These are phyloP conservation scores for Hycleus phaleratus DNA, from an alignment of 1,140 invertebrate genomes.

Conservation along the genomic window DNA sequence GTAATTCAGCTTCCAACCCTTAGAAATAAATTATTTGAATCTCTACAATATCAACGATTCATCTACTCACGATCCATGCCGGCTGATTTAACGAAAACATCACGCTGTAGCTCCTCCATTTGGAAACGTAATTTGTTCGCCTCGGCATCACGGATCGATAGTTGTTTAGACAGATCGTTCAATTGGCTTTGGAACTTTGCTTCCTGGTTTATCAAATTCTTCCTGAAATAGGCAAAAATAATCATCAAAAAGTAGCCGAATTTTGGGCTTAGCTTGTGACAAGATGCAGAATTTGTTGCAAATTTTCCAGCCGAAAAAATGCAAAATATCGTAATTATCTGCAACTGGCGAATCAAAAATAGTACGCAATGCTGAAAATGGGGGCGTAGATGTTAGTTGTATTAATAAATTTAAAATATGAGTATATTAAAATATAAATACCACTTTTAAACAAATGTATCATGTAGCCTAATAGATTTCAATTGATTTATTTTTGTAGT, in stretches of 20 bases:
- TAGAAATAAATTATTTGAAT: not conserved
- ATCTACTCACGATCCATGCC: slow-evolving; percentile 49
- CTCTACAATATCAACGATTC: not conserved
- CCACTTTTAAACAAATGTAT: not conserved
- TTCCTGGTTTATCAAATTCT: slow-evolving; percentile 48
- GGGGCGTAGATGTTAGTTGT: no score
- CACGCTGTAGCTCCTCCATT: slow-evolving; percentile 48
- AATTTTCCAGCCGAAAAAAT: no score
- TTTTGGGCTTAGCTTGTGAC: not conserved
- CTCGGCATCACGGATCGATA: slow-evolving; percentile 44
- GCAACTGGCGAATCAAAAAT: no score
- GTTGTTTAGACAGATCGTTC: slow-evolving; percentile 45
- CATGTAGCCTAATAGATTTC: not conserved
- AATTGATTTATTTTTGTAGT: no score
- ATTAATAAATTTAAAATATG: no score
- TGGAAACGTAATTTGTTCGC: slow-evolving; percentile 44
- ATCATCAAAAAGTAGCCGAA: no score
- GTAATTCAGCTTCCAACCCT: slow-evolving; percentile 51
- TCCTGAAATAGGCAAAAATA: slow-evolving; percentile 34
- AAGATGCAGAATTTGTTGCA: no score
- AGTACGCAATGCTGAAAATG: no score
- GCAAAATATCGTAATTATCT: no score
- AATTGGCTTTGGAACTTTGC: slow-evolving; percentile 45
- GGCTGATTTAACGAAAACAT: slow-evolving; percentile 46
- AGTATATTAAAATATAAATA: no score